phyloP scores from a whole-genome alignment of 2,797 vertebrate species.

The Psittacula derbiana region DNA sequence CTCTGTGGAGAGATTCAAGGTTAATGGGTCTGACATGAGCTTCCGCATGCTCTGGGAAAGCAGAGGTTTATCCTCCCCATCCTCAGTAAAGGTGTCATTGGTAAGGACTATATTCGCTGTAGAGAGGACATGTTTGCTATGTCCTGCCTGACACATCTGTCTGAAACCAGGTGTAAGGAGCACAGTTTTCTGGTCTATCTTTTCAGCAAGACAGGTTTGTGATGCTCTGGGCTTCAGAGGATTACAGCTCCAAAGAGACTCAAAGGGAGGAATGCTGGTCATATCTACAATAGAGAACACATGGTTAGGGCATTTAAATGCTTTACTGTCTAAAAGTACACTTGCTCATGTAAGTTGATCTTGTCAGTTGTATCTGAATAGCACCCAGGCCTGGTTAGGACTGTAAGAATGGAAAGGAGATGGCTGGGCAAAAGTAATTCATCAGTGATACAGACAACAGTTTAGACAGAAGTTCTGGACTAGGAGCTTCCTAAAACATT shows the following conservation, averaged over 20 bases:
- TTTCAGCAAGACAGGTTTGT: neutral
- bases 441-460: neutral
- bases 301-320: neutral
- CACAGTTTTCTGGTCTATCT: slow-evolving; percentile 25
- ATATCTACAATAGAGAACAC: slow-evolving; percentile 40
- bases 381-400: neutral
- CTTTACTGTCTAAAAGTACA: neutral
- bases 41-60: slow-evolving; percentile 25
- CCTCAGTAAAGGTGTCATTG: neutral
- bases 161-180: slow-evolving; percentile 16
- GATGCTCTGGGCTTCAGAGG: slow-evolving; percentile 37
- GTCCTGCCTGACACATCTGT: neutral
- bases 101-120: slow-evolving; percentile 23
- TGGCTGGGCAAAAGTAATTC: neutral
- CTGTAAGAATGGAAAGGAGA: neutral
- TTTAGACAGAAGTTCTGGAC: neutral
- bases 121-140: neutral
- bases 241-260: slow-evolving; percentile 44
- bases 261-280: slow-evolving; percentile 16
- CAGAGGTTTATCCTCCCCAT: neutral
- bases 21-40: neutral
- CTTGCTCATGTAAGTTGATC: neutral
- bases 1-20: slow-evolving; percentile 5
- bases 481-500: neutral
- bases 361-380: neutral